Base-by-base conservation (phyloP, 1,140 invertebrate species). In the Drosophila mayri region DNA sequence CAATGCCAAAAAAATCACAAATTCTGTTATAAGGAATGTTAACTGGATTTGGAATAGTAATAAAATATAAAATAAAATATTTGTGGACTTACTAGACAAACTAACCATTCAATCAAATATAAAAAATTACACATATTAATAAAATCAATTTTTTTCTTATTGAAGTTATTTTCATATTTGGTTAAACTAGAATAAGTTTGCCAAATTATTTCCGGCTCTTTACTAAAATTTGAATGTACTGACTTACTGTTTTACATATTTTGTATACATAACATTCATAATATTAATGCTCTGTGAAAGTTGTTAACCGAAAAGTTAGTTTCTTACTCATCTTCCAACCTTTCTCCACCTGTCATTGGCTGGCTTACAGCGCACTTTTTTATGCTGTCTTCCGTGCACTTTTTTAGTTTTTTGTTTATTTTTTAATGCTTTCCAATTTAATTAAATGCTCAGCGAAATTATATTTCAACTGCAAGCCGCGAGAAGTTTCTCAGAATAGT, bases 381-480 rank as follows among this genome's bases (percentile, higher is more conserved):
- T 46, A 62, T 62, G 28, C 57, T 55, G 35, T 50, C 28, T 66
- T 66, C 25, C 12, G 12, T 32, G 28, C 18, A 43, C 11, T 59
- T 11, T 2, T 43, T 25, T 30, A 41, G 28, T 7, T 37, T 38
- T 35, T 60, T 10, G 11, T 44, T n/a, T 28, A 11, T 20, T 50
- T 64, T 86, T 16, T 16, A 44, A 81, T 76, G 41, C 44, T 57
- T 30, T 67, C 38, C 70, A 74, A 88, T 88, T 74, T 80, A 87
- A 87, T 87, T 87, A 85, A 90, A 85, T 75, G 38, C 72, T 20
- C 40, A 43, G 40, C 30, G 59, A 81, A 78, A 90, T 72, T 81
- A 67, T 68, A 85, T 67, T 79, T 81, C 68, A 77, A 58, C 50
- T 84, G 74, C 55, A 65, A 50, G 61, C 52, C 38, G 60, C 62